These are phyloP conservation scores for Physella acuta DNA, from an alignment of 1,140 invertebrate species.

Conservation along the genomic window DNA sequence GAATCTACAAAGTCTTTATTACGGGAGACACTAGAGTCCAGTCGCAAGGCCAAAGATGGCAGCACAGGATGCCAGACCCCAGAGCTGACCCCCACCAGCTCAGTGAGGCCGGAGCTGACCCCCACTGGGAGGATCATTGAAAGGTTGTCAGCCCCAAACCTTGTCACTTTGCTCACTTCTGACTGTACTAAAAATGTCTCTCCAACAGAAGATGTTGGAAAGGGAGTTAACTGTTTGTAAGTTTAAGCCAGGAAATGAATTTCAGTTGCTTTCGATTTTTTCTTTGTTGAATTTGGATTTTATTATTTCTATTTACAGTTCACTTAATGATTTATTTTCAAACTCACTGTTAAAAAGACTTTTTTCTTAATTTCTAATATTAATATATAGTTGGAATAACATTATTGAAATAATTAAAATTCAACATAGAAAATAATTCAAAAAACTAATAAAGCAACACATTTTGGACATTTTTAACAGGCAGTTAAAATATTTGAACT, in stretches of 20 bases:
- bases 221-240: conserved; percentile 5
- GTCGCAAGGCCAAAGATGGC: conserved; percentile 12
- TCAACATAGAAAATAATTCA: too few relatives aligned
- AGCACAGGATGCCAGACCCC: background rate
- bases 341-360: background rate
- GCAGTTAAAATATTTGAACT: too few relatives aligned
- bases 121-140: background rate
- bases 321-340: background rate
- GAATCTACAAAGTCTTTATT: conserved; percentile 23
- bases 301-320: background rate
- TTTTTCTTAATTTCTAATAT: too few relatives aligned
- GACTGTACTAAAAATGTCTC: conserved; percentile 19
- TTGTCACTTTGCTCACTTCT: conserved; percentile 24
- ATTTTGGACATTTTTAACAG: too few relatives aligned
- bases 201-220: background rate
- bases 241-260: background rate
- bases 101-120: background rate
- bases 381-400: too few relatives aligned
- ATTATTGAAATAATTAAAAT: too few relatives aligned
- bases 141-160: conserved; percentile 26
- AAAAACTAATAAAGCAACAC: too few relatives aligned
- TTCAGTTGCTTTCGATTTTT: background rate
- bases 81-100: too few relatives aligned
- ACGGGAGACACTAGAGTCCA: conserved; percentile 20
- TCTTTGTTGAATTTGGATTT: background rate